These are phyloP conservation scores for Lasiurus borealis DNA, from an alignment of 2,113 vertebrate species.

Conservation along the genomic window DNA sequence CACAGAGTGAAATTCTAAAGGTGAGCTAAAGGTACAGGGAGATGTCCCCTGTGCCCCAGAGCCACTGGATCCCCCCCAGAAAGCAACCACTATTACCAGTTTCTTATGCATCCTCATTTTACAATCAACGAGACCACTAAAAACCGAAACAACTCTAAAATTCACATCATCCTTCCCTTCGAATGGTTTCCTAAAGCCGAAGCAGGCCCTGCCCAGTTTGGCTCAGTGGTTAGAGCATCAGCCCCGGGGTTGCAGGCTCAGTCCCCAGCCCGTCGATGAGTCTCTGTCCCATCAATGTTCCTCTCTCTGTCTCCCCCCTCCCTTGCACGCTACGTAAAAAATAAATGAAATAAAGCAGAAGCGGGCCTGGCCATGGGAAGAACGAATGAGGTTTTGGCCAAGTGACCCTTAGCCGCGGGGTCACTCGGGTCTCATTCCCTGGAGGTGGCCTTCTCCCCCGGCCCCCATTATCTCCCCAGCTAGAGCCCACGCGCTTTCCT, in stretches of 20 bases:
- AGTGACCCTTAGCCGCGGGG: neutral
- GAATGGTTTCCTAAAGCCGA: neutral
- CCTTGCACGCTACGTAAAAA: no score
- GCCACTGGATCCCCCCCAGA: neutral
- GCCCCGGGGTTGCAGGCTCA: no score
- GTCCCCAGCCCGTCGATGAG: no score
- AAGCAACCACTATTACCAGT: neutral
- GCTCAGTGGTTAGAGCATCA: no score
- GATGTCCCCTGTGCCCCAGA: neutral
- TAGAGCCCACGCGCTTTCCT: neutral
- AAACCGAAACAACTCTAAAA: slow-evolving; percentile 34
- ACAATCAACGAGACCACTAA: neutral
- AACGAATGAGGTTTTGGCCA: neutral
- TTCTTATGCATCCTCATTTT: slow-evolving; percentile 51
- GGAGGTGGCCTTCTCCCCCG: neutral
- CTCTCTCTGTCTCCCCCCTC: no score
- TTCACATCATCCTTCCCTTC: neutral
- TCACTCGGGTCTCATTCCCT: neutral
- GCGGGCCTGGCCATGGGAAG: neutral
- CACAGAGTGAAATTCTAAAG: slow-evolving; percentile 19
- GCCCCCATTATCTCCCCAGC: neutral
- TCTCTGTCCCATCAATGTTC: no score
- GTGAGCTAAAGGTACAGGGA: neutral
- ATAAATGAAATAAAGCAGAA: neutral
- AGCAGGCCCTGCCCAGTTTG: no score